Evolutionary conservation across 2,113 vertebrate species (phyloP).

Genomic region (Zapornia atra): DNA sequence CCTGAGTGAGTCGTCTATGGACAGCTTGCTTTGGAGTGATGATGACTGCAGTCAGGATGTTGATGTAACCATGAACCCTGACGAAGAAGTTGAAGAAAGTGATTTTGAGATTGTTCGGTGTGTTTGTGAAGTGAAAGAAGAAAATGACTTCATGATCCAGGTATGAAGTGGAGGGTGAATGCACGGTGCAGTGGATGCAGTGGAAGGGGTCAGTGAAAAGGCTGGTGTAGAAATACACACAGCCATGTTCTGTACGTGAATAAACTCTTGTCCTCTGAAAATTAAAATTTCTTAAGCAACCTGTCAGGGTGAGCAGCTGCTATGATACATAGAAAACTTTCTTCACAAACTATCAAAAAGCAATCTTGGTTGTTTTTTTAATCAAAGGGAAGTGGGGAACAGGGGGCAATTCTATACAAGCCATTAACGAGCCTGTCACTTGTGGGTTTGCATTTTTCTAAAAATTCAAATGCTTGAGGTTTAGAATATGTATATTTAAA

Average conservation of each 20-base stretch:
- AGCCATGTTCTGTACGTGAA: fast-evolving
- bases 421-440: background rate
- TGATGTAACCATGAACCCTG: slow-evolving; percentile 84
- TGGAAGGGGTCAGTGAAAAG: background rate
- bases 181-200: background rate
- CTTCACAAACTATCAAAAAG: no score
- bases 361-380: background rate
- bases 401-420: background rate
- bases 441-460: background rate
- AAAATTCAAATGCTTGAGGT: background rate
- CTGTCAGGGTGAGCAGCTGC: background rate
- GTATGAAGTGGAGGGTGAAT: slow-evolving; percentile 61
- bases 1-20: slow-evolving; percentile 89
- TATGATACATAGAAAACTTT: background rate
- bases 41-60: slow-evolving; percentile 88
- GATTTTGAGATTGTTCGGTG: slow-evolving; percentile 92
- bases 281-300: background rate
- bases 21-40: slow-evolving; percentile 92
- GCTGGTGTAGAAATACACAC: background rate
- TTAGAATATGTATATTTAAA: background rate
- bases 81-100: slow-evolving; percentile 79
- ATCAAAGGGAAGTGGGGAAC: background rate
- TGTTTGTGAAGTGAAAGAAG: slow-evolving; percentile 94
- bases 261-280: background rate
- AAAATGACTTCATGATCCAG: slow-evolving; percentile 99